These are phyloP conservation scores for Amia ocellicauda DNA, from an alignment of 2,113 vertebrate species.

Conservation along the genomic window DNA sequence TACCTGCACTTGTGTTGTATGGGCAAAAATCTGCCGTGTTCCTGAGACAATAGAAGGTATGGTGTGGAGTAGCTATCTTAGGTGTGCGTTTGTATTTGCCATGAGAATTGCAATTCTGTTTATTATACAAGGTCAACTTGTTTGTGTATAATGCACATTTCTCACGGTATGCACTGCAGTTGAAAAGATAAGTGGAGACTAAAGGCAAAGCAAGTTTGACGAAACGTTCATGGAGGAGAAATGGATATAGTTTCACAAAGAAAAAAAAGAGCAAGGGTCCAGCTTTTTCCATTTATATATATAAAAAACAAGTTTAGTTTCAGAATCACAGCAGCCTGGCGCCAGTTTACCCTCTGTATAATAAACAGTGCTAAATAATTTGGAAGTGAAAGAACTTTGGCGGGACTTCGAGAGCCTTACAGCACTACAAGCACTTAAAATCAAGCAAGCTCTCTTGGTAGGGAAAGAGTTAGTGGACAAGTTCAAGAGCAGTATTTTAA, in stretches of 20 bases:
- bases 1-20: too few species aligned
- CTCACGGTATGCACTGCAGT: slow-evolving; percentile 25
- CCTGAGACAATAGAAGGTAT: too few species aligned
- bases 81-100: too few species aligned
- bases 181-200: not conserved
- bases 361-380: slow-evolving; percentile 69
- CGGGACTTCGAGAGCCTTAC: slow-evolving; percentile 30
- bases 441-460: slow-evolving; percentile 40
- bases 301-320: slow-evolving; percentile 51
- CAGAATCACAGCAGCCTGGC: slow-evolving; percentile 52
- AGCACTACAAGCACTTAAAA: slow-evolving; percentile 49
- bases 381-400: slow-evolving; percentile 56
- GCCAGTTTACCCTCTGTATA: slow-evolving; percentile 59
- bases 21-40: too few species aligned
- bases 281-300: slow-evolving; percentile 53
- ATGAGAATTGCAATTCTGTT: too few species aligned
- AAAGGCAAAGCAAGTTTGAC: not conserved
- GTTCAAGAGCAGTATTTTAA: slow-evolving; percentile 4
- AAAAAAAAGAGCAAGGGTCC: slow-evolving; percentile 35
- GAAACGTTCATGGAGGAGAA: not conserved
- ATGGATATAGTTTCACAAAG: slow-evolving; percentile 42
- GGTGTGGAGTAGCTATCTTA: too few species aligned
- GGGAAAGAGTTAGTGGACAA: slow-evolving; percentile 14
- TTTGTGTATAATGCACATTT: slow-evolving; percentile 32
- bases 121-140: slow-evolving; percentile 38